phyloP scores from a whole-genome alignment of 2,888 invertebrate genomes.

The Dyspetes luteomarginatus region DNA sequence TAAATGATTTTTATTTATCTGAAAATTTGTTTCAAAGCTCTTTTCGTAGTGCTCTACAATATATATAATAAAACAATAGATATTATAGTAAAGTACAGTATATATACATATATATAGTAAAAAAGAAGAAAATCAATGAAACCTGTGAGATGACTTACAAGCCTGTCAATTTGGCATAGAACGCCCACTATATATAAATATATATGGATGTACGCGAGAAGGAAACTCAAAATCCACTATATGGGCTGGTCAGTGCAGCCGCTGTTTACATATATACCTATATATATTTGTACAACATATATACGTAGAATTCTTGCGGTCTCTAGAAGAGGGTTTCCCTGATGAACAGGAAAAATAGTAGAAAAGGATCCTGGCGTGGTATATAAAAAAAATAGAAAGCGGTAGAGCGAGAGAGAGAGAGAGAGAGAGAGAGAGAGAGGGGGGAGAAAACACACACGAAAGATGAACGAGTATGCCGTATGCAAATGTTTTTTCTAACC shows the following conservation, averaged over 20 bases:
- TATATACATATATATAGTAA: not conserved
- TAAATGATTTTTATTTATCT: too few species aligned
- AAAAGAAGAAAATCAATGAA: too few species aligned
- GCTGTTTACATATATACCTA: not conserved
- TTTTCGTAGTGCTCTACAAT: too few species aligned
- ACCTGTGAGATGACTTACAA: too few species aligned
- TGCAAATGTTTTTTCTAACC: constrained; percentile 46
- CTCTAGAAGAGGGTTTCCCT: constrained; percentile 15
- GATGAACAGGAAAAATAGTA: constrained; percentile 43
- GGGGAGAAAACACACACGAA: not conserved
- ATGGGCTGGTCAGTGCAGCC: not conserved
- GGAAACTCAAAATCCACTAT: constrained; percentile 5
- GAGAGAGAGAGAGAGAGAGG: not conserved
- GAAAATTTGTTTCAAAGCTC: too few species aligned
- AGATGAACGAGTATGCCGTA: constrained; percentile 33
- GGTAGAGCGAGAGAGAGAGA: not conserved
- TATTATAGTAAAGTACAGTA: too few species aligned
- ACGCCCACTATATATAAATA: not conserved
- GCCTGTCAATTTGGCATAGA: too few species aligned
- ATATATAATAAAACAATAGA: too few species aligned
- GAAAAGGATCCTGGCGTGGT: not conserved
- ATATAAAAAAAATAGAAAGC: constrained; percentile 16
- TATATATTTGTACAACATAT: not conserved
- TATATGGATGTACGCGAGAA: too few species aligned
- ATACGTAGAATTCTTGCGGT: constrained; percentile 1